Evolutionary conservation across 37 sponge, comb jelly and placozoan species (phyloP).

Genomic region (Amphimedon queenslandica): DNA sequence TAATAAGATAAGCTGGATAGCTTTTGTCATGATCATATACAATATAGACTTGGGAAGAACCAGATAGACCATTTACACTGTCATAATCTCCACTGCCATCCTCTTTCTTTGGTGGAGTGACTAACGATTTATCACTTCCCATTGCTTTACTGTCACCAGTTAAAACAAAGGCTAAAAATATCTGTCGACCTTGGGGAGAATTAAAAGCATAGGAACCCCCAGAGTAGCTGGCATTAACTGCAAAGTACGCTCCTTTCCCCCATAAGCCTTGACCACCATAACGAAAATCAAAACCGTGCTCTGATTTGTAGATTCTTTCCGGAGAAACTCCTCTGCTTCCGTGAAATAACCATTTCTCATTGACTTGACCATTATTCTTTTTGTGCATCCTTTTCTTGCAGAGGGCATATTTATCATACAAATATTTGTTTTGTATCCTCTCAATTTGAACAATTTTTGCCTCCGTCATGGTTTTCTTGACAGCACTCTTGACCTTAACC

Average conservation of each 20-base stretch:
- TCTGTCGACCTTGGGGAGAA: conserved; percentile 8
- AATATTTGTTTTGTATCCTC: conserved; percentile 62
- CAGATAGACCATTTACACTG: conserved; percentile 58
- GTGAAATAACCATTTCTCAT: conserved; percentile 64
- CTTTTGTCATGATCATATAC: conserved; percentile 75
- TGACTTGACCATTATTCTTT: conserved; percentile 27
- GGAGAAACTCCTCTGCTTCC: conserved; percentile 55
- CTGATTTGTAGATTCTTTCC: conserved; percentile 21
- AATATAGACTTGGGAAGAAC: conserved; percentile 60
- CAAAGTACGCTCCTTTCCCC: conserved; percentile 84
- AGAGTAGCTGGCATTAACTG: conserved; percentile 74
- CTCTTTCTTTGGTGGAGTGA: conserved; percentile 17
- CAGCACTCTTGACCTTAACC: neutral
- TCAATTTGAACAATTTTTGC: conserved; percentile 21
- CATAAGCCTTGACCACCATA: conserved; percentile 44
- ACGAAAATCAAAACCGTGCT: conserved; percentile 74
- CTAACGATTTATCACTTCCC: conserved; percentile 8
- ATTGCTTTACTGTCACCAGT: conserved; percentile 34
- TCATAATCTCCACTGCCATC: conserved; percentile 32
- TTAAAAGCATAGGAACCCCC: conserved; percentile 19
- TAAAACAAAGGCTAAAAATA: conserved; percentile 50
- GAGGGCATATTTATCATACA: conserved; percentile 54
- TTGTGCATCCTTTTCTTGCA: conserved; percentile 29
- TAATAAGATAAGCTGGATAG: conserved; percentile 79
- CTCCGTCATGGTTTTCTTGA: conserved; percentile 32